Base-by-base conservation (phyloP, 2,113 vertebrate genomes). In the Brevimyrus niger region DNA sequence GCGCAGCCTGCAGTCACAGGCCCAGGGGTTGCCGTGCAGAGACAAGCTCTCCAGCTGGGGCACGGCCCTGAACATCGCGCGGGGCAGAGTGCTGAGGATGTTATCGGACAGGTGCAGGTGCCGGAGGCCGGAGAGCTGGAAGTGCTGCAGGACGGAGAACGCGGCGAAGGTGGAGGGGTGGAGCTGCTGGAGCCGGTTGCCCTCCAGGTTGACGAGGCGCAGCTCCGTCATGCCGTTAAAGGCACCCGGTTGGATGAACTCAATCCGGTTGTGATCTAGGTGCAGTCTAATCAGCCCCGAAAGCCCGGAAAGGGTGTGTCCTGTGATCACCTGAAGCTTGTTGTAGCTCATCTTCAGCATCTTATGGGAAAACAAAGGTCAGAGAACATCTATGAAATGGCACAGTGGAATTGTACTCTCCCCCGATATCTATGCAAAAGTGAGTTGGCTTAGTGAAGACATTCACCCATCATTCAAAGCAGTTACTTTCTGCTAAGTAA, bases 261-360 rank as follows among this genome's bases (percentile, higher is more conserved):
- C 97, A 51, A 99, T 95, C 69, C 80, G 93, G 94, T 99, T 99
- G 95, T 99, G 97, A 92, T 99, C 98, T 90, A 98, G 44, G 90
- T 99, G 97, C n/a, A 99, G 92, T 76, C 98, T 91, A 89, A 96
- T 91, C 90, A 98, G 53, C 10, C 91, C 93, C 88, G 94, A 95
- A 65, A 99, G 96, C 0, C 98, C 98, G 69, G 91, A 94, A 3
- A 99, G 94, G 0, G 96, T 95, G 8, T 91, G 91, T 0, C 93
- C 91, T 53, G 92, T 95, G 90, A 99, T 89, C 80, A 94, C 93
- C 4, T 93, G 95, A 58, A 99, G 91, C 87, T 98, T 97, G 92
- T 99, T 99, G 94, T 98, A 99, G 94, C 98, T 99, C 53, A 99
- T 94, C 92, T 98, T 99, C 92, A 99, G 93, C 89, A 98, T 97